Percentiles rank a stretch among this genome's conserved stretches.
Evolutionary conservation across 2,113 vertebrate species (phyloP).

Genomic region (Neogale vison): DNA sequence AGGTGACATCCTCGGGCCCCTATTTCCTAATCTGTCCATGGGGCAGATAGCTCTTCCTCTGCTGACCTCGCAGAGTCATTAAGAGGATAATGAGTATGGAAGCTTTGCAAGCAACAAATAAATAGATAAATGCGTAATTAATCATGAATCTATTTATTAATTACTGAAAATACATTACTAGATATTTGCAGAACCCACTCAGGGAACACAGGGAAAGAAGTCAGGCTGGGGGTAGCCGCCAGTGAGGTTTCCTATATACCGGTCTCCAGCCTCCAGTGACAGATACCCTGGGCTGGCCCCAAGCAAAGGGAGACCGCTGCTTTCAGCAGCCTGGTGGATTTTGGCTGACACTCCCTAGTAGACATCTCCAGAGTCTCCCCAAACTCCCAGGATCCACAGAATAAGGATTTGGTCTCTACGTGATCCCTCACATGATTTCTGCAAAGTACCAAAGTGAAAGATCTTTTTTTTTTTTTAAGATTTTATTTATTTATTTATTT

Average conservation of each 20-base stretch:
- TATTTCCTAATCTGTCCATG: background rate
- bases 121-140: slow-evolving; percentile 18
- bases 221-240: background rate
- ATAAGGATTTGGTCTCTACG: background rate
- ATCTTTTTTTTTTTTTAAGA: background rate
- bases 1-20: background rate
- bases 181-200: slow-evolving; percentile 16
- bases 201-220: background rate
- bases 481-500: too few species aligned
- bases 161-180: slow-evolving; percentile 47
- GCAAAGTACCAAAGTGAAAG: background rate
- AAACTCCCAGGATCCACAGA: background rate
- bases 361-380: background rate
- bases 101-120: slow-evolving; percentile 15
- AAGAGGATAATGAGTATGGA: background rate
- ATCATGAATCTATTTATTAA: slow-evolving; percentile 46
- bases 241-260: background rate
- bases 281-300: background rate
- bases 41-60: background rate
- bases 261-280: background rate
- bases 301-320: background rate
- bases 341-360: background rate
- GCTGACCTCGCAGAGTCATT: background rate
- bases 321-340: background rate
- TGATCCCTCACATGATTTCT: background rate